Evolutionary conservation across 2,888 invertebrate species (phyloP), one percentile per base, ranked within the genome.

Genomic region (Apodemia zela): DNA sequence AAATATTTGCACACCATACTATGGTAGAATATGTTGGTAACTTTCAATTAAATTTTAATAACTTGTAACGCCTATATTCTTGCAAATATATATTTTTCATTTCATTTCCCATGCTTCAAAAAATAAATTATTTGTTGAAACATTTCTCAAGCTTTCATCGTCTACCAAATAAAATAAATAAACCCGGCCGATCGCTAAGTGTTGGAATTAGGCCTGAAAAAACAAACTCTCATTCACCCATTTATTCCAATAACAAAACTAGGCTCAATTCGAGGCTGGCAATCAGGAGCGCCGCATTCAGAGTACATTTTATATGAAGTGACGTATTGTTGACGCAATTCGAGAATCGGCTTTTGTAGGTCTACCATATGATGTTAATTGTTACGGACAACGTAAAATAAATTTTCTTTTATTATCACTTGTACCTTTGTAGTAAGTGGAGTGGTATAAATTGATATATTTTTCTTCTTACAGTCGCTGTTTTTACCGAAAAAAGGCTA

Each of bases 241-340:
- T 63, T 63, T 59, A 59, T 63, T 45, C 47, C 58, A 49, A 58
- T 59, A 33, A 63, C 59, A 63, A 59, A 62, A 59, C 49, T 59
- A 49, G 63, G 59, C 63, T 15, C 59, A 21, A 63, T 59, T 63
- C n/a, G 63, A 47, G 47, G 29, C 57, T 7, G 33, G 33, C 42
- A 18, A 54, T 54, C 42, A 63, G 62, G 59, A 58, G 17, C 60
- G 54, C 29, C 62, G 21, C 17, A 58, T 38, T 42, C 42, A 57
- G 54, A 51, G 49, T 62, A 59, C 63, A 65, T 65, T 65, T 68
- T 68, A 66, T 67, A 68, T 63, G 64, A 66, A 63, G 63, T 62
- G 69, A 66, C 62, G 68, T 64, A 67, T 63, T 51, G 60, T 60
- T 60, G 62, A 57, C 47, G 51, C 17, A 61, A 51, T 60, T 15